Evolutionary conservation across 1,140 invertebrate species (phyloP), one percentile per base, ranked within the genome.

Genomic region (Theocolax elegans): DNA sequence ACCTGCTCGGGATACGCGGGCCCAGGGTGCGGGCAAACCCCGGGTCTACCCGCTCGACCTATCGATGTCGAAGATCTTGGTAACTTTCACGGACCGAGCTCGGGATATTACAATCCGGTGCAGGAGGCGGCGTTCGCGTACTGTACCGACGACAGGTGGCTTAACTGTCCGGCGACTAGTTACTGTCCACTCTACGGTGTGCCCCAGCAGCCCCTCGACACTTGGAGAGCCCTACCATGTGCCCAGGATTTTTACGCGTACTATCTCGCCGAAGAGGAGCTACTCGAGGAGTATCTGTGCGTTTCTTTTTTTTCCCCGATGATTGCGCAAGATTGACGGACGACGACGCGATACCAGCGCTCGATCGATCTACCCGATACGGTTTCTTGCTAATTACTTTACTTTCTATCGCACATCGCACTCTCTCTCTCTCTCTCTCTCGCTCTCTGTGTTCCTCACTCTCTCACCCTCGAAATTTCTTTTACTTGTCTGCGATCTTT

Each of bases 61-160:
- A 56, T 84, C 0, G 82, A 83, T 64, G 77, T 83, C 13, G 81
- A 84, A 53, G 82, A 84, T 27, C 64, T 84, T 35, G 77, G 64
- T 1, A 73, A 62, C 35, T 63, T 77, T 9, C 74, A 75, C 72
- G 8, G 60, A 53, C 56, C 17, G 21, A 51, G 27, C 23, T 46
- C 51, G 53, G 38, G 19, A 15, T 35, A 72, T 63, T 48, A 59
- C 48, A n/a, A 3, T 2, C 10, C 23, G 51, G 40, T 48, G 49
- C 38, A 60, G 21, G 54, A 67, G 42, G 59, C 19, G 4, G 49
- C 56, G 12, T 77, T 75, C 17, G 65, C 58, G 12, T 77, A 75
- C 27, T 83, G 82, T 53, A 79, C 69, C n/a, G 80, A 83, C 62
- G 59, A 77, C 56, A 75, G 76, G 1, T 83, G 82, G 82, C 65